Conservation (phyloP, 2,113 vertebrate species). For the Camelus bactrianus region DNA sequence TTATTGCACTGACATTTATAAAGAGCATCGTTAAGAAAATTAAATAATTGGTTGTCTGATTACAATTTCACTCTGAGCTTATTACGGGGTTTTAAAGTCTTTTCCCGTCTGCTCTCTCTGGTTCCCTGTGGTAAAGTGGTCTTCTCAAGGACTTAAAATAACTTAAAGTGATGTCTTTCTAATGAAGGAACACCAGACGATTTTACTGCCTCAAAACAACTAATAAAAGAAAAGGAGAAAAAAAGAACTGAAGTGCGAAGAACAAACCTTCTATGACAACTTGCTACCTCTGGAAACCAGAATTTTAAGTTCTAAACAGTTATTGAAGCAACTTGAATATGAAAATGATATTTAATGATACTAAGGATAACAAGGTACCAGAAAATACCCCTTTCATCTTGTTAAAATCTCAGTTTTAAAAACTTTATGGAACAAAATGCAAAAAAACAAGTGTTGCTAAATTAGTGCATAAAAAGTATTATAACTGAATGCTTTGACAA, state of each 20-base stretch:
- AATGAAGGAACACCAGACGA: constrained; percentile 44
- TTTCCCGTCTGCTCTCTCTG: neutral
- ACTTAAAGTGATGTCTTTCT: constrained; percentile 58
- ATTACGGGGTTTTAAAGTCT: constrained; percentile 60
- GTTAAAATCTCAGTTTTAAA: constrained; percentile 23
- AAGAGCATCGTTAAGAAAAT: constrained; percentile 70
- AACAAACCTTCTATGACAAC: constrained; percentile 15
- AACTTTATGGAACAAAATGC: constrained; percentile 22
- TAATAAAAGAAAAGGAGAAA: neutral
- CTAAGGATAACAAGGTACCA: constrained; percentile 51
- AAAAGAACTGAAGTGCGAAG: constrained; percentile 13
- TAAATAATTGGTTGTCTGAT: constrained; percentile 76
- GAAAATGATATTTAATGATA: constrained; percentile 56
- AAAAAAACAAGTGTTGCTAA: constrained; percentile 57
- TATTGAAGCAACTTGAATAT: constrained; percentile 28
- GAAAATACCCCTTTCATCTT: constrained; percentile 28
- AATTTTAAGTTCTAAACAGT: neutral
- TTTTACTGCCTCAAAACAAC: constrained; percentile 49
- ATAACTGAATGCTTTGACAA: neutral
- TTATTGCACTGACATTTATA: constrained; percentile 69
- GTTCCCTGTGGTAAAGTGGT: constrained; percentile 61
- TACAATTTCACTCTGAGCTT: constrained; percentile 60
- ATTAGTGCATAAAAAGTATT: constrained; percentile 40
- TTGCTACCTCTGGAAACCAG: constrained; percentile 29
- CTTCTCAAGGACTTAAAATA: constrained; percentile 55